A percentile compares a stretch with the other conserved stretches of the same genome.
These are phyloP conservation scores for Xenopus petersii DNA, from an alignment of 2,797 vertebrate genomes.

Conservation along the genomic window DNA sequence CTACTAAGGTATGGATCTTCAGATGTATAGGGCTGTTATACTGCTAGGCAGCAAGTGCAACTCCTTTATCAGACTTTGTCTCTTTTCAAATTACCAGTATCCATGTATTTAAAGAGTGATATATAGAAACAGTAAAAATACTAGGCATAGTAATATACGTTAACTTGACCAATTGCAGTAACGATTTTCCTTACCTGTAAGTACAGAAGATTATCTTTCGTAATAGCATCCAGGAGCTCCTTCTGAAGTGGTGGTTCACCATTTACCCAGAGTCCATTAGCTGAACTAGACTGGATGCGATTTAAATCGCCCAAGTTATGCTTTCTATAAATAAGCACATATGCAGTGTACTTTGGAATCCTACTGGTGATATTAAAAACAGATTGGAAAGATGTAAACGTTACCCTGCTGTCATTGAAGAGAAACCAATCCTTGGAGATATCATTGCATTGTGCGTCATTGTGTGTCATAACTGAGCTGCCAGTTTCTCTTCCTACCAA, in stretches of 20 bases:
- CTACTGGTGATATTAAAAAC: constrained; percentile 94
- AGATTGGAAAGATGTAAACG: constrained; percentile 94
- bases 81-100: too few species aligned
- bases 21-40: too few species aligned
- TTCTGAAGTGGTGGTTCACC: constrained; percentile 93
- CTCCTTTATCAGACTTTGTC: too few species aligned
- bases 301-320: constrained; percentile 64
- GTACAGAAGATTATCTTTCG: constrained; percentile 96
- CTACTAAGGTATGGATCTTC: too few species aligned
- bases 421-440: constrained; percentile 89
- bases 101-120: too few species aligned
- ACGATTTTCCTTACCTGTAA: constrained; percentile 79
- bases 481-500: constrained; percentile 57
- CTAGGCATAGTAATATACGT: too few species aligned
- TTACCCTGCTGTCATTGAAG: constrained; percentile 97
- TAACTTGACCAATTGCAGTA: too few species aligned
- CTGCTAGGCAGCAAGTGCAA: too few species aligned
- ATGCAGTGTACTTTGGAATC: constrained; percentile 97
- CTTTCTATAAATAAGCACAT: constrained; percentile 94
- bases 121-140: too few species aligned
- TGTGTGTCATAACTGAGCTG: constrained; percentile 59
- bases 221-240: constrained; percentile 96
- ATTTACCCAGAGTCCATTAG: constrained; percentile 74
- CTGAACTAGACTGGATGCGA: constrained; percentile 55
- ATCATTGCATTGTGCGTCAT: constrained; percentile 67